phyloP scores from a whole-genome alignment of 2,888 invertebrate species.

The Orchesellides sinensis region DNA sequence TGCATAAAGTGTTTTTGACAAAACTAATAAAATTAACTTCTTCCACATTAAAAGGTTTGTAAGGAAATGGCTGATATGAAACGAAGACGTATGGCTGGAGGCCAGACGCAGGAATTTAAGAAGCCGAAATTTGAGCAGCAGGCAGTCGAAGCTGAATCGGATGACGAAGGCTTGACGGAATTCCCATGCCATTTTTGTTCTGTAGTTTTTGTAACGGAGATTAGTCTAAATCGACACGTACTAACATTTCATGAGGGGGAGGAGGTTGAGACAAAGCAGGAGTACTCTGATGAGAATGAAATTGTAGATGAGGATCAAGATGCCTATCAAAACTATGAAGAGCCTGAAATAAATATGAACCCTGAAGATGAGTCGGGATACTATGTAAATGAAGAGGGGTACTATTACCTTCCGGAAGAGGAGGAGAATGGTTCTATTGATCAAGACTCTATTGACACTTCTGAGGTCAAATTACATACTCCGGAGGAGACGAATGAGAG shows the following conservation, averaged over 20 bases:
- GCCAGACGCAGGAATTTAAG: background rate
- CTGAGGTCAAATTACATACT: no score
- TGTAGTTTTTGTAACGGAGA: conserved; percentile 69
- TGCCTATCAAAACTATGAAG: background rate
- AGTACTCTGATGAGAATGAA: background rate
- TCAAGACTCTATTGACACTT: background rate
- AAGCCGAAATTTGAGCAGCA: conserved; percentile 42
- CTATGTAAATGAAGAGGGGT: conserved; percentile 12
- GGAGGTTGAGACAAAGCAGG: background rate
- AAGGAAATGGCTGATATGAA: conserved; percentile 63
- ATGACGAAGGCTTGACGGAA: conserved; percentile 17
- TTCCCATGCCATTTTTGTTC: conserved; percentile 66
- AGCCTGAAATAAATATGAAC: background rate
- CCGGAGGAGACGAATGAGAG: no score
- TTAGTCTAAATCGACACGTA: conserved; percentile 67
- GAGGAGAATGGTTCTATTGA: background rate
- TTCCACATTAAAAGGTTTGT: no score
- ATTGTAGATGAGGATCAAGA: conserved; percentile 4
- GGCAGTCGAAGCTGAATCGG: background rate
- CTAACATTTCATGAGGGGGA: conserved; percentile 61
- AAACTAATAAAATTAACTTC: no score
- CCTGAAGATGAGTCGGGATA: conserved; percentile 5
- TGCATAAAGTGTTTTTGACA: no score
- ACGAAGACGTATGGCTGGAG: conserved; percentile 23
- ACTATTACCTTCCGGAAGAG: conserved; percentile 11